Base-by-base conservation (phyloP, 2,113 vertebrate species). In the Pterophyllum scalare region DNA sequence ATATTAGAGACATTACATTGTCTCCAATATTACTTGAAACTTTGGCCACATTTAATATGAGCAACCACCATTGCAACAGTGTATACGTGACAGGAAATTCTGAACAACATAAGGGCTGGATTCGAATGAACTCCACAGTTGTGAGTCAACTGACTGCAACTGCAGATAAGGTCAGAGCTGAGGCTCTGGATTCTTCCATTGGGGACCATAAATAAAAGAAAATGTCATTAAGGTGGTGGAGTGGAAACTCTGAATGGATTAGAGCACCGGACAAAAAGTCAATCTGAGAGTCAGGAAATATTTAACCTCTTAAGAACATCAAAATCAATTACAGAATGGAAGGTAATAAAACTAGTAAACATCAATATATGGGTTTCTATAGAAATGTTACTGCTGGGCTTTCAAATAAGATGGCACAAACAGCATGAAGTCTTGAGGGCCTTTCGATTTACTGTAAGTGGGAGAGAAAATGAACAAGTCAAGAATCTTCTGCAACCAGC, bases 301-400 rank as follows among this genome's bases (percentile, higher is more conserved):
- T 52, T 83, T 83, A 58, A 20, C 43, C 49, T 65, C 13, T 52
- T 56, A 81, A 31, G 83, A 75, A 19, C 24, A 33, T 9, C 10
- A 35, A 60, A 38, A 77, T 83, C 80, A 40, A 19, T 85, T 77
- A 35, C 31, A 80, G 40, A 82, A 82, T 79, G 77, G 0, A 59
- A 62, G 76, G 60, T 22, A 52, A 81, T 81, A 22, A 26, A 20
- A 56, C 35, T 59, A 28, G 35, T 62, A 20, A 26, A 19, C 6
- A 15, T 75, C 72, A 79, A 88, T 83, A 81, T 14, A 56, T 62
- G 40, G 49, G 59, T 78, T 54, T 57, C 38, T 83, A 0, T 77
- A 46, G 12, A 59, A 59, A 31, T 31, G 9, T 11, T 35, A 15
- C 4, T 0, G 2, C 9, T 70, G 65, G 65, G 64, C 8, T 40